Evolutionary conservation across 2,113 vertebrate genomes (phyloP).

Genomic region (Tympanuchus pallidicinctus): DNA sequence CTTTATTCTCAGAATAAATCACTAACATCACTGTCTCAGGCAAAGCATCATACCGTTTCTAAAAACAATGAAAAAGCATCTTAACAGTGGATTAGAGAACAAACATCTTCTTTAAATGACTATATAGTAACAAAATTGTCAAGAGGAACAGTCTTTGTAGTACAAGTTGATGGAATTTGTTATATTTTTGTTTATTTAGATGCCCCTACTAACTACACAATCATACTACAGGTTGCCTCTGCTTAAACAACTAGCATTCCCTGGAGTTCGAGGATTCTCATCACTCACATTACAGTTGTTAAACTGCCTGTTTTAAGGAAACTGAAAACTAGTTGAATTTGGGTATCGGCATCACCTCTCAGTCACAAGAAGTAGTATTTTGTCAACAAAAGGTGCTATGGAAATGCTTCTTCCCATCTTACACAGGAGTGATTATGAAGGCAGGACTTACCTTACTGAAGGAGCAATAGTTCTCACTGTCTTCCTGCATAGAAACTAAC

Average conservation of each 20-base stretch:
- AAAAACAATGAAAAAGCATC: neutral
- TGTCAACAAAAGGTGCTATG: fast-evolving
- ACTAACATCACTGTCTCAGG: neutral
- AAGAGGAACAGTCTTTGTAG: neutral
- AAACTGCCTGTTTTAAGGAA: fast-evolving
- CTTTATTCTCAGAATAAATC: constrained; percentile 5
- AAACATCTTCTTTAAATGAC: neutral
- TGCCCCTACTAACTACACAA: neutral
- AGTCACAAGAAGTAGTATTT: neutral
- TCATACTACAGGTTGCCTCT: neutral
- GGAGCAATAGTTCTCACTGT: fast-evolving
- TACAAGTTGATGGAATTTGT: neutral
- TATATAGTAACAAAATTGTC: neutral
- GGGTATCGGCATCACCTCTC: neutral
- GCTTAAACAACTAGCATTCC: neutral
- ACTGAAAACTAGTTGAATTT: neutral
- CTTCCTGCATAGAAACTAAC: neutral
- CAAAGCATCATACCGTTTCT: neutral
- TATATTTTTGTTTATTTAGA: neutral
- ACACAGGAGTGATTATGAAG: neutral
- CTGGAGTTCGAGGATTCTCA: neutral
- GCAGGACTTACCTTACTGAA: neutral
- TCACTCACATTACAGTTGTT: neutral
- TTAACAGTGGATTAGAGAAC: neutral
- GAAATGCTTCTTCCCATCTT: neutral